These are phyloP conservation scores for Nannobrachium achirus DNA, from an alignment of 2,113 vertebrate species.

Conservation along the genomic window DNA sequence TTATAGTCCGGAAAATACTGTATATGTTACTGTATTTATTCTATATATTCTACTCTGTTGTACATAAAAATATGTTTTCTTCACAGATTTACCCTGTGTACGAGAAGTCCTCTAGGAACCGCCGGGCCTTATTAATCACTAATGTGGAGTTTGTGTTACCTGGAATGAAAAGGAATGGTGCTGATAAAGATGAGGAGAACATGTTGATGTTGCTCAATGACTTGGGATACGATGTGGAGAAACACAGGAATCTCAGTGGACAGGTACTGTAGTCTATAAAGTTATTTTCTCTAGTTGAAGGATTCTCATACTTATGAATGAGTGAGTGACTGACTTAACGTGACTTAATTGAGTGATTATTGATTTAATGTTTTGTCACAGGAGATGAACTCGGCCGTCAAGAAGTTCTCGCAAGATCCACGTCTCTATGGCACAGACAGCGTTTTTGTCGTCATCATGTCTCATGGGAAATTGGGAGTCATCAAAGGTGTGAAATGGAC, in stretches of 20 bases:
- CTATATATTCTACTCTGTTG: background rate
- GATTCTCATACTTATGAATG: background rate
- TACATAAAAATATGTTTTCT: constrained; percentile 4
- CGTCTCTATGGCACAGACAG: no score
- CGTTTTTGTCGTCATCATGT: no score
- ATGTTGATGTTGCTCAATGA: constrained; percentile 71
- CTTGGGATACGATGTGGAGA: constrained; percentile 77
- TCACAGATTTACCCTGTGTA: constrained; percentile 75
- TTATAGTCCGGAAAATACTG: no score
- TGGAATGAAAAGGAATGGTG: constrained; percentile 51
- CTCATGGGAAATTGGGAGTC: no score
- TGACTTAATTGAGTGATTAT: background rate
- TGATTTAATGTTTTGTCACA: constrained; percentile 49
- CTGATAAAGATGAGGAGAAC: constrained; percentile 73
- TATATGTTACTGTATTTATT: no score
- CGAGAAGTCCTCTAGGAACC: constrained; percentile 35
- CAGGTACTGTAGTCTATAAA: constrained; percentile 71
- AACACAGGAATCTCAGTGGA: constrained; percentile 67
- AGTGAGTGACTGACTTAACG: background rate
- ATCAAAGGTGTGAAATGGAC: no score
- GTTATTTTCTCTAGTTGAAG: background rate
- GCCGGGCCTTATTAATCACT: constrained; percentile 83
- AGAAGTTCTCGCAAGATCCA: no score
- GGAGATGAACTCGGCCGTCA: constrained; percentile 33
- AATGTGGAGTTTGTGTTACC: constrained; percentile 74